Conservation (phyloP, 2,888 invertebrate species). For the Panorpa germanica region DNA sequence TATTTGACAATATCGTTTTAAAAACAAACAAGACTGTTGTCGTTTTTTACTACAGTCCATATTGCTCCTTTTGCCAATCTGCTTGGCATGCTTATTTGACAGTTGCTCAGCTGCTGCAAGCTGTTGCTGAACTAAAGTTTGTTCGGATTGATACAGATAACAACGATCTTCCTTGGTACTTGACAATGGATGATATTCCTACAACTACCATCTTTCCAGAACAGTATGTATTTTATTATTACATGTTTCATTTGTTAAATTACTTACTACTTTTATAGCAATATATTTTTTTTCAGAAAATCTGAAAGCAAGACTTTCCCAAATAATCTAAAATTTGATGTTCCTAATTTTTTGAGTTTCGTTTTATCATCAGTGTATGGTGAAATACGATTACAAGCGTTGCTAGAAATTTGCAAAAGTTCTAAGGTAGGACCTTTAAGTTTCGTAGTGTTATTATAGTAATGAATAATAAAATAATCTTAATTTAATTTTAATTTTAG, state of each 20-base stretch:
- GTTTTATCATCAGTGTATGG: slow-evolving; percentile 47
- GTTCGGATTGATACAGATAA: slow-evolving; percentile 60
- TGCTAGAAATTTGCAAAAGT: slow-evolving; percentile 31
- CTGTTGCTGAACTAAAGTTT: slow-evolving; percentile 32
- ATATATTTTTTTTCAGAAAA: slow-evolving; percentile 28
- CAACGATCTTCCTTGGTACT: slow-evolving; percentile 79
- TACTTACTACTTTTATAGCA: slow-evolving; percentile 5
- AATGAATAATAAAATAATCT: too few relatives aligned
- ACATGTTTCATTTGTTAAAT: slow-evolving; percentile 5
- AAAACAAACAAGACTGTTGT: slow-evolving; percentile 49
- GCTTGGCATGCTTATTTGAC: slow-evolving; percentile 48
- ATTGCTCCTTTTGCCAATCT: slow-evolving; percentile 56
- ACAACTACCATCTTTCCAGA: slow-evolving; percentile 63
- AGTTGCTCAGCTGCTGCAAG: slow-evolving; percentile 38
- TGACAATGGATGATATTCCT: slow-evolving; percentile 60
- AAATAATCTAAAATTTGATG: slow-evolving; percentile 21
- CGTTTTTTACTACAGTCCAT: slow-evolving; percentile 57
- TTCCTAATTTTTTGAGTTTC: slow-evolving; percentile 38
- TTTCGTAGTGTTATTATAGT: too few relatives aligned
- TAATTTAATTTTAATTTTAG: too few relatives aligned
- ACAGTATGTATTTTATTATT: slow-evolving; percentile 26
- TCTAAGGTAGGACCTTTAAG: slow-evolving; percentile 28
- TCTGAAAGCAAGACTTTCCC: slow-evolving; percentile 55
- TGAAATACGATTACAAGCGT: slow-evolving; percentile 28
- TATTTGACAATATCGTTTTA: slow-evolving; percentile 40